Evolutionary conservation across 2,888 invertebrate genomes (phyloP).

Genomic region (Leptinotarsa juncta): DNA sequence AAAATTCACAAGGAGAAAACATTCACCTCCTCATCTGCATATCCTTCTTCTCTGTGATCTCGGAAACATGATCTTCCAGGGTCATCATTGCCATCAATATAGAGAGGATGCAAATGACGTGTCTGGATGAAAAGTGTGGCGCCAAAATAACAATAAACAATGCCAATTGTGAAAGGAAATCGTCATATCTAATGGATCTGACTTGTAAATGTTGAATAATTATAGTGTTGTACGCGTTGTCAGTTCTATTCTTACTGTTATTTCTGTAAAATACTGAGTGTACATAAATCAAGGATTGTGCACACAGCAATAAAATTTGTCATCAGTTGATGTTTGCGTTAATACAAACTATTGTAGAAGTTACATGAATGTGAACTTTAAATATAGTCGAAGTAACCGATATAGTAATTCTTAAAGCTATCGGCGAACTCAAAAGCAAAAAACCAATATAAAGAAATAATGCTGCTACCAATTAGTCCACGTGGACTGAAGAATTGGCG

Average conservation of each 20-base stretch:
- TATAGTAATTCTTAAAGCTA: no score
- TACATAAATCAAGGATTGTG: neutral
- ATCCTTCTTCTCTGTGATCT: neutral
- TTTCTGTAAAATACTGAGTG: neutral
- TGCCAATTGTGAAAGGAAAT: constrained; percentile 28
- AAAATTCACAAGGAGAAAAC: neutral
- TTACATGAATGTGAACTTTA: no score
- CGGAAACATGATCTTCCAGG: constrained; percentile 18
- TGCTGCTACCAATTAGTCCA: no score
- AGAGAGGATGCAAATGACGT: constrained; percentile 21
- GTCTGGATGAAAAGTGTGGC: constrained; percentile 22
- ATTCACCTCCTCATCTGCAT: neutral
- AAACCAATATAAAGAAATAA: no score
- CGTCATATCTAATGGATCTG: constrained; percentile 11
- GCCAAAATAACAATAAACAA: constrained; percentile 38
- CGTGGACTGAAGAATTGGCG: no score
- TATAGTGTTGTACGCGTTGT: constrained; percentile 7
- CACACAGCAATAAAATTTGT: neutral
- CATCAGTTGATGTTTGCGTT: neutral
- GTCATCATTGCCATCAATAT: constrained; percentile 22
- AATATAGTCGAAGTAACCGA: no score
- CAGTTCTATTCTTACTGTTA: neutral
- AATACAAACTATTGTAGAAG: no score
- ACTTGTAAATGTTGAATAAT: constrained; percentile 19
- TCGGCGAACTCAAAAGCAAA: no score